phyloP scores from a whole-genome alignment of 2,888 invertebrate genomes.

The Drosophila subquinaria region DNA sequence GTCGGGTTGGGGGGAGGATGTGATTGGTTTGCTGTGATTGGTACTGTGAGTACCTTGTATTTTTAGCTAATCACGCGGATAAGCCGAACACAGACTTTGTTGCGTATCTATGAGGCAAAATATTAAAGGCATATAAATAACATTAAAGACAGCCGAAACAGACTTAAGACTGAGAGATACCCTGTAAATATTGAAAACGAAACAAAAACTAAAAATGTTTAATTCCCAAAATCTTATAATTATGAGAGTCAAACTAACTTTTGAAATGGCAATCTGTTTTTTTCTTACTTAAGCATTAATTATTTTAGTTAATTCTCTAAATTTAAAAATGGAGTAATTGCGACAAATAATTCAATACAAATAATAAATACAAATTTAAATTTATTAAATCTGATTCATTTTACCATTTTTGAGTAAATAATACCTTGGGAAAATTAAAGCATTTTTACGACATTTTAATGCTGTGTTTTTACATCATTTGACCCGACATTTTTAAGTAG shows the following conservation, averaged over 20 bases:
- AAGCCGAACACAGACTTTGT: constrained; percentile 53
- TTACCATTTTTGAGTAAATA: background rate
- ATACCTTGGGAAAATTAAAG: background rate
- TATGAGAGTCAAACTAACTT: background rate
- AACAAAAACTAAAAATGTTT: background rate
- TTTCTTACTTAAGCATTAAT: no score
- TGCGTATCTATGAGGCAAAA: constrained; percentile 42
- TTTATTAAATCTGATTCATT: no score
- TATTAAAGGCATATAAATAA: constrained; percentile 56
- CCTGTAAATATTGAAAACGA: background rate
- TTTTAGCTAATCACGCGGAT: constrained; percentile 75
- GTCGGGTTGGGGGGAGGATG: background rate
- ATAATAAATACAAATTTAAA: no score
- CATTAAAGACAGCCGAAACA: background rate
- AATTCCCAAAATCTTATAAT: background rate
- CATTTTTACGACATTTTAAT: background rate
- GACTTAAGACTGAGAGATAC: background rate
- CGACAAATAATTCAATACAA: no score
- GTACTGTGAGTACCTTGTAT: constrained; percentile 46
- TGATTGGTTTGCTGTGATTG: constrained; percentile 29
- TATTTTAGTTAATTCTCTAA: no score
- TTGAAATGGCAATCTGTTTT: no score
- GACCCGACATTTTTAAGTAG: background rate
- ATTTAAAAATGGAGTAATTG: background rate
- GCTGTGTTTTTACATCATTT: background rate